These are phyloP conservation scores for Poeciliopsis occidentalis DNA, from an alignment of 2,113 vertebrate genomes.

Conservation along the genomic window DNA sequence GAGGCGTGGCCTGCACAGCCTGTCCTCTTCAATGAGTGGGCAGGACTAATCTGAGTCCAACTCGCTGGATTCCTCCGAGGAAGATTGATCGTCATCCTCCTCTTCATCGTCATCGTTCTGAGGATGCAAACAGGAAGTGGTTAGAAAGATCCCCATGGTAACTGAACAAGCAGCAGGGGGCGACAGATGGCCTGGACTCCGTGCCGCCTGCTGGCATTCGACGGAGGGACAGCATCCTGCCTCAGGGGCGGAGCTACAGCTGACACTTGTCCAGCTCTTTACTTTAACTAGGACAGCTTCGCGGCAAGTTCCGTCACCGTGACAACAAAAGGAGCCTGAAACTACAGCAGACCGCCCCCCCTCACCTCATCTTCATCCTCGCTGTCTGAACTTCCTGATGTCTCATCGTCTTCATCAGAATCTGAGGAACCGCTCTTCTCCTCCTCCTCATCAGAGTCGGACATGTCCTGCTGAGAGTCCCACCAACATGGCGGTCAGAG, in stretches of 20 bases:
- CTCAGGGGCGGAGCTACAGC: too few relatives aligned
- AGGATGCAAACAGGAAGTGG: neutral
- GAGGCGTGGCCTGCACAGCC: conserved; percentile 79
- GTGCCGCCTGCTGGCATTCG: too few relatives aligned
- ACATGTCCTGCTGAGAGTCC: conserved; percentile 75
- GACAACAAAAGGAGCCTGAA: too few relatives aligned
- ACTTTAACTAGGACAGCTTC: too few relatives aligned
- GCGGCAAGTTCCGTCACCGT: too few relatives aligned
- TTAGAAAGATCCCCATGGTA: neutral
- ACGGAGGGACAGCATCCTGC: too few relatives aligned
- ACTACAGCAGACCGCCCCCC: too few relatives aligned
- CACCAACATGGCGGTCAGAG: neutral
- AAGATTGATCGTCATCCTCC: conserved; percentile 74
- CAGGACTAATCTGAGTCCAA: conserved; percentile 76
- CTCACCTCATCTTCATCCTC: conserved; percentile 71
- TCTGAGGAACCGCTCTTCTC: conserved; percentile 76
- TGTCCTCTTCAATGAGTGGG: conserved; percentile 64
- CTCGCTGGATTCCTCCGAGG: conserved; percentile 78
- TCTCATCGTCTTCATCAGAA: conserved; percentile 79
- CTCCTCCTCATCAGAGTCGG: conserved; percentile 77
- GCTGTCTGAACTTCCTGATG: conserved; percentile 76
- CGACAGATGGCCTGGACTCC: too few relatives aligned
- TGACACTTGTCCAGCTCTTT: too few relatives aligned
- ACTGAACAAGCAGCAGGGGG: too few relatives aligned
- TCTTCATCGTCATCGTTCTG: conserved; percentile 76